phyloP scores from a whole-genome alignment of 1,140 invertebrate genomes.

The Drosophila serrata region DNA sequence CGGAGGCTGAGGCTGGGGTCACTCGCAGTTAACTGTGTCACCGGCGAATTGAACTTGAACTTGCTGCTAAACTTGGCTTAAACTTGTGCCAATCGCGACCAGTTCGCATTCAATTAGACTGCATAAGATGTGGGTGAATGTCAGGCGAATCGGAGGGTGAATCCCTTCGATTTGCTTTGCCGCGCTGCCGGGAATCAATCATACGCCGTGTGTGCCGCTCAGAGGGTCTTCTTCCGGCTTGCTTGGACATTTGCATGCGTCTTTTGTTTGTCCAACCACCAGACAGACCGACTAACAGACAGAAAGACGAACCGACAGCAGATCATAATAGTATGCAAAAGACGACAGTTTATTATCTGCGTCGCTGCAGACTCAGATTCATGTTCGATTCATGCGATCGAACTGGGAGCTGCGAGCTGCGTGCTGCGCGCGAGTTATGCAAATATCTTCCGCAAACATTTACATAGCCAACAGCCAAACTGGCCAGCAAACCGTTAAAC shows the following conservation, averaged over 20 bases:
- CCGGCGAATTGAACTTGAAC: constrained; percentile 81
- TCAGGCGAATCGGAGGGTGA: constrained; percentile 13
- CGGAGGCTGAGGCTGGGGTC: constrained; percentile 63
- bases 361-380: constrained; percentile 33
- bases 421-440: constrained; percentile 57
- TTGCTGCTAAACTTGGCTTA: constrained; percentile 36
- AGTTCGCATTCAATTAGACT: constrained; percentile 31
- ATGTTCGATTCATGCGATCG: constrained; percentile 29
- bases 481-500: constrained; percentile 66
- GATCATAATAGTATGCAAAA: constrained; percentile 67
- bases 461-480: constrained; percentile 60
- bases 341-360: constrained; percentile 58
- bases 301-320: neutral
- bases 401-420: constrained; percentile 14
- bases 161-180: constrained; percentile 15
- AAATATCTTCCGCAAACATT: constrained; percentile 80
- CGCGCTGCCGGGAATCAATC: constrained; percentile 54
- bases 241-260: constrained; percentile 36
- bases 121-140: constrained; percentile 46
- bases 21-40: constrained; percentile 73
- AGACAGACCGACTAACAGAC: neutral
- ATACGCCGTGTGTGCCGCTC: constrained; percentile 52
- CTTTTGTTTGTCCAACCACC: constrained; percentile 50
- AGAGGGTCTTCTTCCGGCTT: constrained; percentile 14
- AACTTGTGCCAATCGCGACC: constrained; percentile 22